phyloP scores from a whole-genome alignment of 2,797 vertebrate species.

The Rhinichthys osculus region DNA sequence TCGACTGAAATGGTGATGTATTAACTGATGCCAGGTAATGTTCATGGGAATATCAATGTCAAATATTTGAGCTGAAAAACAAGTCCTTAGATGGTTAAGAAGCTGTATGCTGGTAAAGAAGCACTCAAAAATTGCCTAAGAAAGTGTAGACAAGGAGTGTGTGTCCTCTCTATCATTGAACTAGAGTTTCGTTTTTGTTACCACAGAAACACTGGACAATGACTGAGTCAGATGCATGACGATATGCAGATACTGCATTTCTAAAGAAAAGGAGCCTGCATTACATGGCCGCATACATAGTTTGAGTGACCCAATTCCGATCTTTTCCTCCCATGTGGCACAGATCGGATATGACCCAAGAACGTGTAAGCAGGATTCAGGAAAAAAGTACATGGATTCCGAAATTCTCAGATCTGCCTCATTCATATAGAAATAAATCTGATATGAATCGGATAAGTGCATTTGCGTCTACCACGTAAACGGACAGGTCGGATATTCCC shows the following conservation, averaged over 20 bases:
- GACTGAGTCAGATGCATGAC: neutral
- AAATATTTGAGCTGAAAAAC: slow-evolving; percentile 2
- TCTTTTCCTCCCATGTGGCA: no score
- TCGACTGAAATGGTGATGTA: neutral
- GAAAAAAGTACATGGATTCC: no score
- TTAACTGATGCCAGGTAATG: neutral
- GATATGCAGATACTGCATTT: slow-evolving; percentile 14
- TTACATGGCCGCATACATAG: neutral
- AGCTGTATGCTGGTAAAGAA: neutral
- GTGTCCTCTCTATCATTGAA: neutral
- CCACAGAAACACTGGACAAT: neutral
- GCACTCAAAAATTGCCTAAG: neutral
- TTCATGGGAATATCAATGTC: neutral
- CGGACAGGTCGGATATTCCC: no score
- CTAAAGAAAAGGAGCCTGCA: neutral
- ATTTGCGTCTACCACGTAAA: no score
- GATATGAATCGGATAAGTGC: no score
- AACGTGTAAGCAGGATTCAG: no score
- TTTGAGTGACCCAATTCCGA: neutral
- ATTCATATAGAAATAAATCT: no score
- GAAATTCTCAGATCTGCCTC: no score
- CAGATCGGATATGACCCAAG: no score
- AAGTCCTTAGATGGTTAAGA: neutral
- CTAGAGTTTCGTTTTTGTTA: slow-evolving; percentile 1
- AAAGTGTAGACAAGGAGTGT: neutral